Evolutionary conservation across 1,140 invertebrate genomes (phyloP).

Genomic region (Pollicipes pollicipes): DNA sequence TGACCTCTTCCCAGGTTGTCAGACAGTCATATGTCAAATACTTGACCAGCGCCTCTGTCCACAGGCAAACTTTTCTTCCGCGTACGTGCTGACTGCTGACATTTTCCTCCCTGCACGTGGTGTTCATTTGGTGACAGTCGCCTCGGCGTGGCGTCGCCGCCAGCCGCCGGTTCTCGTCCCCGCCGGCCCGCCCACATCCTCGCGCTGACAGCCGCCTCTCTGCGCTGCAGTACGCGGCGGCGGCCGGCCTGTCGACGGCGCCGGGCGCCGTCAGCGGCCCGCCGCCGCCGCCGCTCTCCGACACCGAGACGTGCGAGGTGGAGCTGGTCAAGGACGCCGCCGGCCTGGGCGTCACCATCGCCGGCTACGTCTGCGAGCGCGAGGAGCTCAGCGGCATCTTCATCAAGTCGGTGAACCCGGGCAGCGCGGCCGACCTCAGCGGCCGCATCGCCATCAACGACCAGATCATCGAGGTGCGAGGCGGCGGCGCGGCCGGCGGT

Average conservation of each 20-base stretch:
- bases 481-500: no score
- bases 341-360: conserved; percentile 94
- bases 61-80: no score
- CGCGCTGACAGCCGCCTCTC: conserved; percentile 40
- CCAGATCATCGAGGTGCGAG: conserved; percentile 64
- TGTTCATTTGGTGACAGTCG: no score
- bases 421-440: conserved; percentile 71
- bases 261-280: background rate
- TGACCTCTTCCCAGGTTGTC: no score
- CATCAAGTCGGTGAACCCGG: conserved; percentile 91
- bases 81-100: no score
- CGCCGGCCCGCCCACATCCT: no score
- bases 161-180: no score
- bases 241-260: conserved; percentile 62
- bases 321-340: conserved; percentile 85
- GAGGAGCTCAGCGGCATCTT: conserved; percentile 98
- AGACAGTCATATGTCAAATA: no score
- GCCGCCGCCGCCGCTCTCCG: conserved; percentile 30
- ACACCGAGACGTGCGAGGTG: conserved; percentile 87
- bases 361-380: conserved; percentile 82
- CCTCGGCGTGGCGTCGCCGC: no score
- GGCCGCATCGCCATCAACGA: conserved; percentile 88
- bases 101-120: no score
- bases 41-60: no score
- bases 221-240: conserved; percentile 72